Evolutionary conservation across 2,797 vertebrate species (phyloP).

Genomic region (Chloroceryle inda): DNA sequence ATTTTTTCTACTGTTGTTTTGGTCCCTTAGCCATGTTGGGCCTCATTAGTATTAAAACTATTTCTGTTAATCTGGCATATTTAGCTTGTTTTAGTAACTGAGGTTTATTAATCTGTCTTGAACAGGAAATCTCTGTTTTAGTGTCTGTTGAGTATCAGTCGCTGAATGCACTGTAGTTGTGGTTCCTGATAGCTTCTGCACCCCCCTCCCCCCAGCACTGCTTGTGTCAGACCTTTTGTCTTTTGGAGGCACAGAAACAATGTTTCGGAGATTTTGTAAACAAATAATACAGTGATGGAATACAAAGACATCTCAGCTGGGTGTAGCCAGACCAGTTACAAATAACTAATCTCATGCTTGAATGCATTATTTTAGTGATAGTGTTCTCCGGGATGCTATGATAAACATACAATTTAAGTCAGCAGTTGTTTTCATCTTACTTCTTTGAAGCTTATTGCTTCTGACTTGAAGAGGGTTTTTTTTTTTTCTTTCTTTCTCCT

Average conservation of each 20-base stretch:
- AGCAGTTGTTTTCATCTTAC: not conserved
- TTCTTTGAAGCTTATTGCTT: constrained; percentile 13
- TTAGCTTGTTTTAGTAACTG: not conserved
- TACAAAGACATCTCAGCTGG: constrained; percentile 30
- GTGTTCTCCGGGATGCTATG: not conserved
- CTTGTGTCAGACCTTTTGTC: constrained; percentile 46
- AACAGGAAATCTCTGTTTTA: constrained; percentile 14
- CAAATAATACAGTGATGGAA: not conserved
- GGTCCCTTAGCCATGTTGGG: not conserved
- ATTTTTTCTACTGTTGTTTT: not conserved
- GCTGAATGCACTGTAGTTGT: not conserved
- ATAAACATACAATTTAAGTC: constrained; percentile 26
- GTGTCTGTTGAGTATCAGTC: not conserved
- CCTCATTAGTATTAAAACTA: not conserved
- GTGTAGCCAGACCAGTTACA: constrained; percentile 35
- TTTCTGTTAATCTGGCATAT: constrained; percentile 26
- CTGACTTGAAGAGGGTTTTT: not conserved
- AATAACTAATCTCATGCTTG: constrained; percentile 1
- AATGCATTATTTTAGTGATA: constrained; percentile 5
- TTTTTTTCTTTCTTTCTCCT: not conserved
- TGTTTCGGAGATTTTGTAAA: constrained; percentile 46
- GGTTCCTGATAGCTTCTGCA: constrained; percentile 14
- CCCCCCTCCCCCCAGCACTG: not conserved
- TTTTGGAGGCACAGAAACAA: constrained; percentile 14
- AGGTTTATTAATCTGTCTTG: constrained; percentile 25